These are phyloP conservation scores for Protophormia terraenovae DNA, from an alignment of 2,888 invertebrate genomes.

Conservation along the genomic window DNA sequence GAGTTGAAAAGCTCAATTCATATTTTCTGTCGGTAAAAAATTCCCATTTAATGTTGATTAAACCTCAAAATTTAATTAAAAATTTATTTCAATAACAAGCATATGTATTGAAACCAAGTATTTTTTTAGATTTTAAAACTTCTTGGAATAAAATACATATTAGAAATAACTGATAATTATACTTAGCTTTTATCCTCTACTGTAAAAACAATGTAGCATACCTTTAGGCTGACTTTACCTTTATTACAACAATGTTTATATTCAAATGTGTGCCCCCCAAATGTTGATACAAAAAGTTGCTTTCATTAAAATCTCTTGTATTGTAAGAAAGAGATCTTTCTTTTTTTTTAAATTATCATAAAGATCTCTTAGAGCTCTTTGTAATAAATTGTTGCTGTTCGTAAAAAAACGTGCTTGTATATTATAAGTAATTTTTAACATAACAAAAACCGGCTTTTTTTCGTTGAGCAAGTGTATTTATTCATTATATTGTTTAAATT, in stretches of 20 bases:
- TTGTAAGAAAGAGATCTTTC: neutral
- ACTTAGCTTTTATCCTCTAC: no score
- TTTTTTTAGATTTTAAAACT: no score
- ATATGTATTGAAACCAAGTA: no score
- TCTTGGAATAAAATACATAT: no score
- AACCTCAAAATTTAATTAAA: no score
- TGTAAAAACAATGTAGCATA: neutral
- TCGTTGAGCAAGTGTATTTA: slow-evolving; percentile 35
- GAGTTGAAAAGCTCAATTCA: no score
- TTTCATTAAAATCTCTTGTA: neutral
- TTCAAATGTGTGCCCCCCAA: neutral
- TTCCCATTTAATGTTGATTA: no score
- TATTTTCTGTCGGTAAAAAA: no score
- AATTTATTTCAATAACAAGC: no score
- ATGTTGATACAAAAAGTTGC: neutral
- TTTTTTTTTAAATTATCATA: neutral
- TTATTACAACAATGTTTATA: neutral
- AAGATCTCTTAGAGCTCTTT: neutral
- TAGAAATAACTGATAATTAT: no score
- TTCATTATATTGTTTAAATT: no score
- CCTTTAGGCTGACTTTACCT: neutral
- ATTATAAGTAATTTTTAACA: slow-evolving; percentile 18
- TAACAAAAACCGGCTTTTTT: slow-evolving; percentile 49
- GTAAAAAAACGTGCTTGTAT: neutral
- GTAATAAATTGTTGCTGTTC: neutral